A percentile compares a stretch with the other conserved stretches of the same genome.
Conservation (phyloP, 2,888 invertebrate genomes). For the Gisinianus flammeolus region DNA sequence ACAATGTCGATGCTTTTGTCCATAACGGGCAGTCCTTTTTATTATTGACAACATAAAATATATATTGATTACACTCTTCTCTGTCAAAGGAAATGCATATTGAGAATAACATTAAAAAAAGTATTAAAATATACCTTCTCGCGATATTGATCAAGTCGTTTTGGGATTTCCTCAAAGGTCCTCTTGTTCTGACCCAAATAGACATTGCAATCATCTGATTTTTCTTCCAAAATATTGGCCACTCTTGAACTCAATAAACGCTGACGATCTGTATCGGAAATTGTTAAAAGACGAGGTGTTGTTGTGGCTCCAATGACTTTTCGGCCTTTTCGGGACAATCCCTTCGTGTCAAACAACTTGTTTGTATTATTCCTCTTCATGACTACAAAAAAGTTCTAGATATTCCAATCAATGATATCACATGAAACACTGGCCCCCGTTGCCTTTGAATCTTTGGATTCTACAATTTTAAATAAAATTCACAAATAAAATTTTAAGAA, state of each 20-base stretch:
- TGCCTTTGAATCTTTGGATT: too few species aligned
- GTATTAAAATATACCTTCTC: conserved; percentile 36
- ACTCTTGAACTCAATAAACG: conserved; percentile 48
- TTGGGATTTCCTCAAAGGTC: conserved; percentile 33
- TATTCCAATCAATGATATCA: too few species aligned
- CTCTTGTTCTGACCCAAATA: conserved; percentile 40
- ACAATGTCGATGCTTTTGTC: conserved; percentile 24
- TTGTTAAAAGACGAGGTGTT: conserved; percentile 26
- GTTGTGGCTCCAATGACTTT: conserved; percentile 17
- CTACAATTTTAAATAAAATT: too few species aligned
- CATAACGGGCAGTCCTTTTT: conserved; percentile 43
- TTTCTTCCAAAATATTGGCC: conserved; percentile 45
- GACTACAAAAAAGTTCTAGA: too few species aligned
- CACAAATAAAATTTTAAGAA: too few species aligned
- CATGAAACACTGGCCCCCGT: too few species aligned
- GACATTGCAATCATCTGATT: conserved; percentile 23
- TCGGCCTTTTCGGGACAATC: conserved; percentile 29
- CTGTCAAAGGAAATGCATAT: background rate
- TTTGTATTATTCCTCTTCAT: too few species aligned
- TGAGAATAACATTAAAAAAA: background rate
- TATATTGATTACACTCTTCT: too few species aligned
- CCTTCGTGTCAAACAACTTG: background rate
- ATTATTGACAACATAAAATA: background rate
- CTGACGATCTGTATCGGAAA: conserved; percentile 41
- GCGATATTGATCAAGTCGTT: conserved; percentile 36